Evolutionary conservation across 2,113 vertebrate species (phyloP).

Genomic region (Mellivora capensis): DNA sequence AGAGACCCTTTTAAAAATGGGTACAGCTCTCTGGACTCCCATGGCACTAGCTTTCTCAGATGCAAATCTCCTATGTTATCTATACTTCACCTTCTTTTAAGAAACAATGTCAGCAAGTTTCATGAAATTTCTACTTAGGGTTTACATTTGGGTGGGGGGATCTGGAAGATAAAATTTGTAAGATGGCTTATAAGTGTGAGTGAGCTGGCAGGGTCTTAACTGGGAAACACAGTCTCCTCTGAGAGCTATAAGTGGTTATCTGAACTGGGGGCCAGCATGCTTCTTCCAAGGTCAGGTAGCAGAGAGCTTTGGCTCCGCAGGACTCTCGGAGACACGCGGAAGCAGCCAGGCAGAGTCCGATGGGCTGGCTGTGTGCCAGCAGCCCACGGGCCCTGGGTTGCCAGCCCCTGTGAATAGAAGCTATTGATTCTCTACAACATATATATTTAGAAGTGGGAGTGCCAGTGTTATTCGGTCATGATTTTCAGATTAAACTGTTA

Average conservation of each 20-base stretch:
- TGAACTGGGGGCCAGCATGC: too few relatives aligned
- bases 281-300: background rate
- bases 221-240: background rate
- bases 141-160: background rate
- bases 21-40: background rate
- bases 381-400: background rate
- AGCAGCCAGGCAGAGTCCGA: background rate
- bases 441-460: background rate
- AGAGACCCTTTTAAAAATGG: background rate
- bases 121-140: background rate
- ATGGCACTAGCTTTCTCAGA: background rate
- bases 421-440: background rate
- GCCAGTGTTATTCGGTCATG: background rate
- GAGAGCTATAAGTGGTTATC: background rate
- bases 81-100: background rate
- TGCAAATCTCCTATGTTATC: background rate
- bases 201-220: background rate
- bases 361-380: background rate
- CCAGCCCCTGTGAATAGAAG: background rate
- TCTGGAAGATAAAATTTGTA: background rate
- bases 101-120: background rate
- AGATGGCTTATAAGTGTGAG: background rate
- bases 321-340: rapidly evolving
- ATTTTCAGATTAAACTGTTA: conserved; percentile 3
- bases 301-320: too few relatives aligned